Percentiles rank a stretch among this genome's conserved stretches.
phyloP scores from a whole-genome alignment of 2,113 vertebrate species.

The Periophthalmus modestus region DNA sequence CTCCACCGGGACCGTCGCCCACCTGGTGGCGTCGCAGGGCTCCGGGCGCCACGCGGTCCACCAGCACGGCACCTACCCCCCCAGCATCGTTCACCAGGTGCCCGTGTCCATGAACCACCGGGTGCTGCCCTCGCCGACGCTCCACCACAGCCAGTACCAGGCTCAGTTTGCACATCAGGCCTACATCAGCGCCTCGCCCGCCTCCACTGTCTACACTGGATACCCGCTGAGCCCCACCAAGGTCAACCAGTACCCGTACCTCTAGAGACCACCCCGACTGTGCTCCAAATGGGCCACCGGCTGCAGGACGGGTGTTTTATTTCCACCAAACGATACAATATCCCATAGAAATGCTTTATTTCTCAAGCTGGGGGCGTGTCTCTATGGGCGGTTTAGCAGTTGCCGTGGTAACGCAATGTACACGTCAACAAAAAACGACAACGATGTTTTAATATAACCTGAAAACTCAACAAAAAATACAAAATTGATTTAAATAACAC shows the following conservation, averaged over 20 bases:
- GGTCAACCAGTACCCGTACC: constrained; percentile 99
- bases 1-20: constrained; percentile 91
- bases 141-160: constrained; percentile 96
- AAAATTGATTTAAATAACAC: too few species aligned
- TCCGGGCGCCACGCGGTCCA: constrained; percentile 89
- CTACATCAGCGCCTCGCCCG: constrained; percentile 97
- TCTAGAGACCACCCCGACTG: constrained; percentile 80
- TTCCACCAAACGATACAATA: not conserved
- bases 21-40: constrained; percentile 94
- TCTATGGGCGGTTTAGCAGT: too few species aligned
- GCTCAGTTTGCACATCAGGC: constrained; percentile 98
- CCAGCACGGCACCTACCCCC: constrained; percentile 90
- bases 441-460: too few species aligned
- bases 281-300: constrained; percentile 2
- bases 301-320: not conserved
- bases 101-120: constrained; percentile 95
- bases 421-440: too few species aligned
- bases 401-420: too few species aligned
- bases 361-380: too few species aligned
- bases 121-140: constrained; percentile 91
- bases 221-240: constrained; percentile 98
- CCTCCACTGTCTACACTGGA: constrained; percentile 99
- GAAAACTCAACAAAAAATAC: too few species aligned
- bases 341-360: not conserved
- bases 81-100: constrained; percentile 95